These are phyloP conservation scores for Tribolium freemani DNA, from an alignment of 2,888 invertebrate genomes.

Conservation along the genomic window DNA sequence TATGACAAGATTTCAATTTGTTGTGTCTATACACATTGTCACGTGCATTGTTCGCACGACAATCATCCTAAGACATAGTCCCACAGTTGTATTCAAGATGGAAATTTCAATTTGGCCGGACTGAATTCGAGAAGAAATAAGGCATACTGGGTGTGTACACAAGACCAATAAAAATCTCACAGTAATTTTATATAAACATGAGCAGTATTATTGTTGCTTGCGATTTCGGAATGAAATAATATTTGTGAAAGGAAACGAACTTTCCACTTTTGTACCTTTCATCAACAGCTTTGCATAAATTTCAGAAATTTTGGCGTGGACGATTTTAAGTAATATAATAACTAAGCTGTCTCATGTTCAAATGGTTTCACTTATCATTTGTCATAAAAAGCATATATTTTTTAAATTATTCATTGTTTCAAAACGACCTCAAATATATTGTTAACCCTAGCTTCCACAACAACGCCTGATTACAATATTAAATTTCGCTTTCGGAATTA, in stretches of 20 bases:
- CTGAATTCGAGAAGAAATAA: too few species aligned
- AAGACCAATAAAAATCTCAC: background rate
- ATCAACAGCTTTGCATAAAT: background rate
- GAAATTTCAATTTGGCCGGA: background rate
- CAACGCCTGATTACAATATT: background rate
- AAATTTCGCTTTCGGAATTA: background rate
- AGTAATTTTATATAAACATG: background rate
- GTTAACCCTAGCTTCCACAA: background rate
- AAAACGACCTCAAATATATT: too few species aligned
- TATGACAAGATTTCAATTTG: conserved; percentile 22
- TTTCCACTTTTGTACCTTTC: background rate
- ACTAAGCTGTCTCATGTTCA: too few species aligned
- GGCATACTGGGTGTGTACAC: too few species aligned
- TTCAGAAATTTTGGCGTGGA: too few species aligned
- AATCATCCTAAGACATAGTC: background rate
- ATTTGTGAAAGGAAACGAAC: background rate
- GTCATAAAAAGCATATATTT: too few species aligned
- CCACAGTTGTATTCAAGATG: background rate
- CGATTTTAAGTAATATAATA: too few species aligned
- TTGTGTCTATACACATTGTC: conserved; percentile 16
- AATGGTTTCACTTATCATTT: too few species aligned
- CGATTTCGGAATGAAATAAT: background rate
- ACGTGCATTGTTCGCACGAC: conserved; percentile 2
- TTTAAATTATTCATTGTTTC: too few species aligned
- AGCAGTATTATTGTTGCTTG: background rate